Percentiles rank a stretch among this genome's conserved stretches.
Conservation (phyloP, 1,140 invertebrate species). For the Dryas iulia region DNA sequence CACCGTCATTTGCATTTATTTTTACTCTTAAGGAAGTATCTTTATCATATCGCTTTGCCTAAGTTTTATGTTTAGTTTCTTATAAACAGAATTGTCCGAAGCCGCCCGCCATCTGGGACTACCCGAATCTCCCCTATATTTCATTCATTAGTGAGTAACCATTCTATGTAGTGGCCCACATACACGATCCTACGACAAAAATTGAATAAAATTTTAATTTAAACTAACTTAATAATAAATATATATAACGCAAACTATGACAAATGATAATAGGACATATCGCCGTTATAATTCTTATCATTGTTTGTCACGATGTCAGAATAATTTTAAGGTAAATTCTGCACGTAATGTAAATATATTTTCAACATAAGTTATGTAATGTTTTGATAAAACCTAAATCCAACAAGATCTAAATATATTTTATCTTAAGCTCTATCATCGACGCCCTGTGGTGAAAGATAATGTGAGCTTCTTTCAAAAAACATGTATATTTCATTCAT, state of each 20-base stretch:
- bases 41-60: too few species aligned
- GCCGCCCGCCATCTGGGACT: too few species aligned
- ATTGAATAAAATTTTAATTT: background rate
- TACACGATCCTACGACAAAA: background rate
- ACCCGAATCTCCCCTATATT: too few species aligned
- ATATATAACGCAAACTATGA: too few species aligned
- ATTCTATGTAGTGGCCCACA: background rate
- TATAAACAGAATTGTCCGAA: too few species aligned
- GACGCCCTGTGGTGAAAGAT: background rate
- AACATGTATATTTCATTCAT: background rate
- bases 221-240: background rate
- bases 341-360: background rate
- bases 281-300: background rate
- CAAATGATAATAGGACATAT: too few species aligned
- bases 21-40: too few species aligned
- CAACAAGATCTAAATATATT: too few species aligned
- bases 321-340: background rate
- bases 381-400: too few species aligned
- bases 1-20: too few species aligned
- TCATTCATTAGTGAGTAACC: background rate
- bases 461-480: background rate
- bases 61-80: too few species aligned
- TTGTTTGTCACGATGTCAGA: background rate
- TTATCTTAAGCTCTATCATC: background rate
- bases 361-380: background rate